Conservation (phyloP, 2,113 vertebrate species). For the Piprites chloris region DNA sequence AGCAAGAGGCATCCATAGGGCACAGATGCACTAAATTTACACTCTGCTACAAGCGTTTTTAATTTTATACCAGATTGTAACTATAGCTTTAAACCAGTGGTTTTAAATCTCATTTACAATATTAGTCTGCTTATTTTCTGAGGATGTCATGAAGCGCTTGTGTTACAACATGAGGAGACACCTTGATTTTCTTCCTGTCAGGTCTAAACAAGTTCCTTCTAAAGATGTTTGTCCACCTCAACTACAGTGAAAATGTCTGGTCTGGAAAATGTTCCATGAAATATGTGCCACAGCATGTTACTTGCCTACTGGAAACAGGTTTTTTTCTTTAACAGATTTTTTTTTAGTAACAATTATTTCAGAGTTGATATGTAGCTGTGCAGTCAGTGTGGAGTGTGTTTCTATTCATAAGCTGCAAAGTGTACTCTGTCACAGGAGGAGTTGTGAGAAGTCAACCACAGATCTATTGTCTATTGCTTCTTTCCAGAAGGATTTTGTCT, state of each 20-base stretch:
- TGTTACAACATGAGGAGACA: not conserved
- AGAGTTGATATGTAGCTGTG: fast-evolving
- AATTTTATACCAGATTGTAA: not conserved
- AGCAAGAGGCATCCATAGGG: not conserved
- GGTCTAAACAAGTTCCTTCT: not conserved
- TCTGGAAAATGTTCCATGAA: not conserved
- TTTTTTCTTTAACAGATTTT: not conserved
- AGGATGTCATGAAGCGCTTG: not conserved
- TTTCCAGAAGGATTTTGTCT: not conserved
- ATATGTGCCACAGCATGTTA: not conserved
- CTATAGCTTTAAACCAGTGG: not conserved
- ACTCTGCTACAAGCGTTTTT: not conserved
- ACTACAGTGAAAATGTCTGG: not conserved
- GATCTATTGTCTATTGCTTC: not conserved
- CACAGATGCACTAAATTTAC: not conserved
- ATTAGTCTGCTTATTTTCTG: not conserved
- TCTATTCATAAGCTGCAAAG: not conserved
- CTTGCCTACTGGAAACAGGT: not conserved
- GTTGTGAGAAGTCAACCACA: not conserved
- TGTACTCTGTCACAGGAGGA: not conserved
- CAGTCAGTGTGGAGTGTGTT: not conserved
- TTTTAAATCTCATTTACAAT: too few relatives aligned
- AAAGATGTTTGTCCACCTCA: not conserved
- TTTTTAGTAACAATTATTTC: not conserved
- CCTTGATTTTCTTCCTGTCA: not conserved